These are phyloP conservation scores for Coryphaenoides rupestris DNA, from an alignment of 2,113 vertebrate genomes.

Conservation along the genomic window DNA sequence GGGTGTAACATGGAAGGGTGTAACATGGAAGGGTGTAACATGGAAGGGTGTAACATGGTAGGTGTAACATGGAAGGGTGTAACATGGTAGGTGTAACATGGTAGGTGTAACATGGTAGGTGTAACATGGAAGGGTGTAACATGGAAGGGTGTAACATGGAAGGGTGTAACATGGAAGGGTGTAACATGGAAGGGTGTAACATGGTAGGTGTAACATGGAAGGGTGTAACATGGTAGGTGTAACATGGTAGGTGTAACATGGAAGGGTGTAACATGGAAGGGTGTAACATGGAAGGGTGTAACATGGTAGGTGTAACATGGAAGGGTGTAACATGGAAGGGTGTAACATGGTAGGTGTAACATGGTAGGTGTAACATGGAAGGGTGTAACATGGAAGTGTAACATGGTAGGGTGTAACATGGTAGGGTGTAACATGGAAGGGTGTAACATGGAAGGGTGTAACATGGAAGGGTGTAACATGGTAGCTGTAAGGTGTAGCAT, in stretches of 20 bases:
- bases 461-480: not conserved
- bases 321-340: too few species aligned
- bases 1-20: not conserved
- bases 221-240: not conserved
- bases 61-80: too few species aligned
- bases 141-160: not conserved
- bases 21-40: too few species aligned
- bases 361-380: too few species aligned
- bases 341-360: too few species aligned
- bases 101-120: not conserved
- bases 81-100: not conserved
- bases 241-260: not conserved
- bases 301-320: too few species aligned
- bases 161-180: not conserved
- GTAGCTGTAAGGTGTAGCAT: not conserved
- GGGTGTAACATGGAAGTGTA: too few species aligned
- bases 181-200: too few species aligned
- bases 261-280: not conserved
- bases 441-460: too few species aligned
- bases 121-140: not conserved
- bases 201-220: not conserved
- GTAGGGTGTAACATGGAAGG: not conserved
- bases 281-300: too few species aligned
- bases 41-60: not conserved
- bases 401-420: too few species aligned